Evolutionary conservation across 1,140 invertebrate species (phyloP).

Genomic region (Bombus waltoni): DNA sequence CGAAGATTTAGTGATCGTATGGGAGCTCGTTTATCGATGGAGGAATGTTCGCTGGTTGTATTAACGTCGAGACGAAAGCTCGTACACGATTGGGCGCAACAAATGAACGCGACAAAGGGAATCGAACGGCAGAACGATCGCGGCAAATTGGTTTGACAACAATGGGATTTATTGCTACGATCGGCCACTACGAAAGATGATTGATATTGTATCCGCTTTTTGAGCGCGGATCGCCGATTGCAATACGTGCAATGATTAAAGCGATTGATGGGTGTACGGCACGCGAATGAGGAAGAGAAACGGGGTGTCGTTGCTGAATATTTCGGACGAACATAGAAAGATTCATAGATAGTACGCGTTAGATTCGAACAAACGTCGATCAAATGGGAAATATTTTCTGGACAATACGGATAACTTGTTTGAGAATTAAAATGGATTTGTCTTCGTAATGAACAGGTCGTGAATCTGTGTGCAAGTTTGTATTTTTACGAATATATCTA

Average conservation of each 20-base stretch:
- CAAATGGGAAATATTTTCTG: not conserved
- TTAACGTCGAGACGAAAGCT: not conserved
- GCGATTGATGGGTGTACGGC: slow-evolving; percentile 30
- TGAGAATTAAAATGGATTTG: not conserved
- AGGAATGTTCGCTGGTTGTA: not conserved
- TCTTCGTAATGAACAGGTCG: not conserved
- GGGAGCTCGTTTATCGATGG: not conserved
- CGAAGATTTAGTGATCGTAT: not conserved
- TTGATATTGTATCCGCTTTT: slow-evolving; percentile 49
- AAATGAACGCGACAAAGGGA: slow-evolving; percentile 39
- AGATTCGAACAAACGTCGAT: not conserved
- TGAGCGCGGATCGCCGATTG: slow-evolving; percentile 20
- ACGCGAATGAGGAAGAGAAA: not conserved
- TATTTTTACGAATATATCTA: not conserved
- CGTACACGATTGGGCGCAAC: slow-evolving; percentile 15
- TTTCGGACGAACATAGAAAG: not conserved
- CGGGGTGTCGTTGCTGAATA: not conserved
- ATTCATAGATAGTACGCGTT: not conserved
- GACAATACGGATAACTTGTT: not conserved
- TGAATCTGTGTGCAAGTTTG: not conserved
- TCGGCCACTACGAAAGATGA: slow-evolving; percentile 21
- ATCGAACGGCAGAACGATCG: slow-evolving; percentile 32
- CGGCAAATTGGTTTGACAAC: slow-evolving; percentile 47
- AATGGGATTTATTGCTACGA: slow-evolving; percentile 41
- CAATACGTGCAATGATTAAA: slow-evolving; percentile 31